A percentile compares a stretch with the other conserved stretches of the same genome.
phyloP scores from a whole-genome alignment of 2,888 invertebrate species.

The Digitonthophagus gazella region DNA sequence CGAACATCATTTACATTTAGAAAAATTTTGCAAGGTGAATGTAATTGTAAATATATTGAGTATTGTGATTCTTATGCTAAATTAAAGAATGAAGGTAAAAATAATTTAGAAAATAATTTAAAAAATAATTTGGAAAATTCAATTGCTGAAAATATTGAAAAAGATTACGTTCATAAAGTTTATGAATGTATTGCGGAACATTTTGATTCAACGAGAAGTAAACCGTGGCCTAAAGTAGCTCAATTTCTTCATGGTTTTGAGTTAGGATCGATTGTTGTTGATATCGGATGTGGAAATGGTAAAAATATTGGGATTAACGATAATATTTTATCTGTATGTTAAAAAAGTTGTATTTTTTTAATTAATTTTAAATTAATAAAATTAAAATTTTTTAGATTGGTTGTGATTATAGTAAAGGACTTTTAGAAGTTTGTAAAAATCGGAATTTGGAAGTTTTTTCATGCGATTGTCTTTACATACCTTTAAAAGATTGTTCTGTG shows the following conservation, averaged over 20 bases:
- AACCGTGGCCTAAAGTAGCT: conserved; percentile 89
- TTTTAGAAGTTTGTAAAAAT: conserved; percentile 62
- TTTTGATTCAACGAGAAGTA: conserved; percentile 92
- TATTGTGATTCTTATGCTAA: conserved; percentile 64
- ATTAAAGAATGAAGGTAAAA: conserved; percentile 35
- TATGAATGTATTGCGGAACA: conserved; percentile 94
- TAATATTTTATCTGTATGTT: conserved; percentile 61
- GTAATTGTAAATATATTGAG: conserved; percentile 62
- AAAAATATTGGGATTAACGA: conserved; percentile 78
- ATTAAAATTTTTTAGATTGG: conserved; percentile 62
- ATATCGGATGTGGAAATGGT: conserved; percentile 98
- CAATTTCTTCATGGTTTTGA: conserved; percentile 71
- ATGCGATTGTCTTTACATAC: conserved; percentile 74
- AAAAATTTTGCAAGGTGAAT: conserved; percentile 57
- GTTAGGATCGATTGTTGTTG: conserved; percentile 72
- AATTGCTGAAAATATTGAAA: conserved; percentile 66
- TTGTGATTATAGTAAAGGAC: conserved; percentile 72
- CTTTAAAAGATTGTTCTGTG: conserved; percentile 64
- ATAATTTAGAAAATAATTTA: not conserved
- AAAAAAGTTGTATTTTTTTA: conserved; percentile 19
- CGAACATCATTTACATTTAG: conserved; percentile 89
- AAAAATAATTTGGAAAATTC: conserved; percentile 44
- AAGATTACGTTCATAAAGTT: conserved; percentile 77
- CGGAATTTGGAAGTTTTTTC: conserved; percentile 68
- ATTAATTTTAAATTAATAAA: conserved; percentile 1